These are phyloP conservation scores for Protonemura montana DNA, from an alignment of 2,888 invertebrate species.

Conservation along the genomic window DNA sequence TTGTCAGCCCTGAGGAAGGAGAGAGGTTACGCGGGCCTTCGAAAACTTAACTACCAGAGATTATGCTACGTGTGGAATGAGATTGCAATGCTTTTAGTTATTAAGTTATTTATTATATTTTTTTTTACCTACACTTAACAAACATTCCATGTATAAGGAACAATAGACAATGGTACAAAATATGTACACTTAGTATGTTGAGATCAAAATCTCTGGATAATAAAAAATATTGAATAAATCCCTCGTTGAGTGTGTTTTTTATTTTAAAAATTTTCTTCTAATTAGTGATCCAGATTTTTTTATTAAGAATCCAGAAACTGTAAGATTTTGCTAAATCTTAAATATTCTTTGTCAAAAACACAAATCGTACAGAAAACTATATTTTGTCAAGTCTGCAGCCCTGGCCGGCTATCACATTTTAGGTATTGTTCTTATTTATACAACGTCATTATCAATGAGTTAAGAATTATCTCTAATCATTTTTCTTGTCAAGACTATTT, in stretches of 20 bases:
- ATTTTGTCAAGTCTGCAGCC: too few species aligned
- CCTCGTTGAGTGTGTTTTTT: too few species aligned
- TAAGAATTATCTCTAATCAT: background rate
- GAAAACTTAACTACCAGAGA: constrained; percentile 18
- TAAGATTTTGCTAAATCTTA: too few species aligned
- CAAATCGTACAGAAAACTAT: too few species aligned
- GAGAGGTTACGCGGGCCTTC: constrained; percentile 15
- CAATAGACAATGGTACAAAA: background rate
- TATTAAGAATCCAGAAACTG: too few species aligned
- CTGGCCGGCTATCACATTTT: too few species aligned
- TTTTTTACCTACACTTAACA: background rate
- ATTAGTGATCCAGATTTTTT: too few species aligned
- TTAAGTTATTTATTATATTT: constrained; percentile 46
- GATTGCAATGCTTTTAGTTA: background rate
- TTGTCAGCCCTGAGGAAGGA: constrained; percentile 45
- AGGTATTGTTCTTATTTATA: too few species aligned
- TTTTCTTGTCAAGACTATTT: background rate
- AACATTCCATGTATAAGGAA: constrained; percentile 9
- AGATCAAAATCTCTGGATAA: background rate
- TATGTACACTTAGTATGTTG: background rate
- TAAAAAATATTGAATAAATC: background rate
- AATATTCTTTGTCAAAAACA: too few species aligned
- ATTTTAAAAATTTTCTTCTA: too few species aligned
- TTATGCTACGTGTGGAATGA: too few species aligned
- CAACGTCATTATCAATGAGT: too few species aligned